Evolutionary conservation across 2,888 invertebrate genomes (phyloP), one percentile per base, ranked within the genome.

Genomic region (Sinopyrophorus schimmeli): DNA sequence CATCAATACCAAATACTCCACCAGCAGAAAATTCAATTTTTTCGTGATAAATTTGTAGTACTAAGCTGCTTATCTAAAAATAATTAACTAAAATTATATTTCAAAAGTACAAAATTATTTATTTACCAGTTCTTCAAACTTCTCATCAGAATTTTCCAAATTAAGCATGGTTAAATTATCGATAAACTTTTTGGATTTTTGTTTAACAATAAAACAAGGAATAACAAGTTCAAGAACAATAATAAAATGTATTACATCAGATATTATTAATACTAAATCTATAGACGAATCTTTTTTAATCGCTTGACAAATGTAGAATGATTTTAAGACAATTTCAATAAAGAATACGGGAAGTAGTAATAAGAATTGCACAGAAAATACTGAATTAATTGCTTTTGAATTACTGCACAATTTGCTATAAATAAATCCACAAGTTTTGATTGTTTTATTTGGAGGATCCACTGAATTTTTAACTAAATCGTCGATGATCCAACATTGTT

Each of bases 11-110:
- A 11, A 46, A 39, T 9, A 46, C 39, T 1, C 46, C 46, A 11
- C 31, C 31, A 1, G 39, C 46, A 9, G 46, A 31, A 30, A 46
- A 46, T 10, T 37, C 38, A 11, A 46, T 24, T 23, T 17, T 46
- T 7, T 46, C 38, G 21, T 46, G 46, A 14, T 39, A 21, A 10
- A 23, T 11, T 26, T 46, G 46, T 10, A 46, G 15, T 12, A 32
- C 31, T 12, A 46, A 16, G 3, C n/a, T 24, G 9, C 23, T 31
- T 16, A 41, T 41, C 41, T 41, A 11, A 9, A 27, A 26, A 39
- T 26, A 5, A 30, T 14, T 2, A 15, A 15, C 6, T n/a, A n/a
- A n/a, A n/a, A n/a, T 3, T 15, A 14, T 12, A 34, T 9, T 12
- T 34, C 3, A 20, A 34, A 9, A 32, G 5, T 12, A 30, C 15